Base-by-base conservation (phyloP, 2,888 invertebrate genomes). In the Chorisops tibialis region DNA sequence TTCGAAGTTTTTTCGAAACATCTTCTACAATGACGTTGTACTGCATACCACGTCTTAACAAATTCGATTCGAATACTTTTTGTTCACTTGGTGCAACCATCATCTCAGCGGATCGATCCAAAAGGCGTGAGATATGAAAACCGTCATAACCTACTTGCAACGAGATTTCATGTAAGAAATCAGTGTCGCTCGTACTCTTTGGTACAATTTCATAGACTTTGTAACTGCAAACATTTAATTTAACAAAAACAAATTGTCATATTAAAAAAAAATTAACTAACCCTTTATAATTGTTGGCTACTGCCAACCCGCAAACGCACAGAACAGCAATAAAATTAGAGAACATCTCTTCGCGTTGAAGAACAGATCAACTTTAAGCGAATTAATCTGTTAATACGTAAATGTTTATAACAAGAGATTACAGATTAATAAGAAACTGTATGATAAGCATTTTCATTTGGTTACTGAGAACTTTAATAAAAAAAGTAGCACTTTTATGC, bases 181-280 rank as follows among this genome's bases (percentile, higher is more conserved):
- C 68, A 62, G 72, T 71, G 63, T 76, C 70, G 9, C 69, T 69
- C 3, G 16, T 45, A 59, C 66, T 71, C 5, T 64, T 64, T 1
- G 74, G 65, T 16, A 65, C 65, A 12, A 76, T 62, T 48, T 75
- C 75, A 59, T 76, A 76, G 65, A 76, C 69, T 65, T 76, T 76
- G 62, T 71, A 76, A 30, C 76, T 76, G 9, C 2, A 30, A 2
- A 30, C 5, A 30, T 30, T 30, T 30, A n/a, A n/a, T n/a, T n/a
- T n/a, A n/a, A n/a, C n/a, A n/a, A 30, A 5, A 9, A 2, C 5
- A 30, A 7, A 2, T 7, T n/a, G n/a, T n/a, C n/a, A n/a, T n/a
- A n/a, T n/a, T n/a, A n/a, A n/a, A n/a, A n/a, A 24, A 24, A 12
- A 37, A 37, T 9, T 37, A 37, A 41, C 6, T 14, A 41, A 59